phyloP scores from a whole-genome alignment of 2,113 vertebrate genomes.

The Phoenicopterus ruber region DNA sequence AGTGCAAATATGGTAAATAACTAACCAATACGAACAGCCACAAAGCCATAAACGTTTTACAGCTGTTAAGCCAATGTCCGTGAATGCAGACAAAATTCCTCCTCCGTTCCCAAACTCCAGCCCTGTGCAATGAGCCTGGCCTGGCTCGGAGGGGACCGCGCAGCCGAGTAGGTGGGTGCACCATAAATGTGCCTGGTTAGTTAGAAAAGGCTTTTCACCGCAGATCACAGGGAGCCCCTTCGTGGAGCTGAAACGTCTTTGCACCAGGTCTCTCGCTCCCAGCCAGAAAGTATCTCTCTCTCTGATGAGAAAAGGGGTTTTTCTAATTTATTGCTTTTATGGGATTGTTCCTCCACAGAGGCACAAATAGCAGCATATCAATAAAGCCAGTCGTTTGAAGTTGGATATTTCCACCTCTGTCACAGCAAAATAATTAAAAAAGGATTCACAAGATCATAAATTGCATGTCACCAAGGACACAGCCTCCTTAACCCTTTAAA shows the following conservation, averaged over 20 bases:
- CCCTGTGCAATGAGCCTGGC: background rate
- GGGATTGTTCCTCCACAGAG: slow-evolving; percentile 67
- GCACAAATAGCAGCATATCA: slow-evolving; percentile 67
- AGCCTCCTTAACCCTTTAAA: slow-evolving; percentile 56
- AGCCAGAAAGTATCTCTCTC: slow-evolving; percentile 53
- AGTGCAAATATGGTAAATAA: slow-evolving; percentile 28
- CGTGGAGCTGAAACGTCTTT: slow-evolving; percentile 32
- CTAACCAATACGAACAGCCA: background rate
- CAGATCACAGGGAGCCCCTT: slow-evolving; percentile 36
- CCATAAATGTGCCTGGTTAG: background rate
- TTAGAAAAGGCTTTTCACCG: background rate
- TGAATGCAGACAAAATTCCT: background rate
- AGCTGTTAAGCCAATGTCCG: slow-evolving; percentile 9
- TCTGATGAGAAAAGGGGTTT: slow-evolving; percentile 67
- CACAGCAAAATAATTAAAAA: slow-evolving; percentile 77
- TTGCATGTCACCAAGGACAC: slow-evolving; percentile 57
- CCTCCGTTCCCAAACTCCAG: background rate
- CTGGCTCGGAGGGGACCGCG: fast-evolving
- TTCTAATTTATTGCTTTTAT: slow-evolving; percentile 72
- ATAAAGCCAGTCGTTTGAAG: slow-evolving; percentile 69
- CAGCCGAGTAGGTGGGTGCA: background rate
- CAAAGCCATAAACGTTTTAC: slow-evolving; percentile 4
- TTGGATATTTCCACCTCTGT: slow-evolving; percentile 65
- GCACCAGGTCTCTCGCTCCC: slow-evolving; percentile 12
- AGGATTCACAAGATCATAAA: slow-evolving; percentile 74